phyloP scores from a whole-genome alignment of 1,140 invertebrate genomes.

The Drosophila lini region DNA sequence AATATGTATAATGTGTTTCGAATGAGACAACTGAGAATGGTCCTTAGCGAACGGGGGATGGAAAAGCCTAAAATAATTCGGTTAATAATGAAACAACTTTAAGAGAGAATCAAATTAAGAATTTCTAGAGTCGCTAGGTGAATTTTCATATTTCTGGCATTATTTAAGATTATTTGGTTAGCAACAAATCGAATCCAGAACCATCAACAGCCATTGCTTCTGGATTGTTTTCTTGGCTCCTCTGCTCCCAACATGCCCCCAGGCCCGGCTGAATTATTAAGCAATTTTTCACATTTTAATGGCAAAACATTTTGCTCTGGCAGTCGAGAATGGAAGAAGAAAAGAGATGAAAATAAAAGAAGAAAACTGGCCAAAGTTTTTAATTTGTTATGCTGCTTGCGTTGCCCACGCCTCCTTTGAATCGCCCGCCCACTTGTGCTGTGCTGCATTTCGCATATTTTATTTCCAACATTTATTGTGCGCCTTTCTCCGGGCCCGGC shows the following conservation, averaged over 20 bases:
- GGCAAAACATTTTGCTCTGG: conserved; percentile 73
- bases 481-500: conserved; percentile 47
- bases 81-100: not conserved
- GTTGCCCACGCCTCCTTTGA: conserved; percentile 4
- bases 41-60: not conserved
- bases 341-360: conserved; percentile 19
- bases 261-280: conserved; percentile 65
- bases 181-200: conserved; percentile 28
- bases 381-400: conserved; percentile 76
- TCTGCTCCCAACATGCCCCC: conserved; percentile 48
- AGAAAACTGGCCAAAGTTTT: conserved; percentile 67
- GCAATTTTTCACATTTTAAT: conserved; percentile 82
- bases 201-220: conserved; percentile 18
- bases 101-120: not conserved
- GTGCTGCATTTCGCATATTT: conserved; percentile 56
- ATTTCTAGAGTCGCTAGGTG: too few species aligned
- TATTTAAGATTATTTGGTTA: conserved; percentile 20
- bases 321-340: conserved; percentile 12
- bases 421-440: conserved; percentile 1
- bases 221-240: conserved; percentile 32
- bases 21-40: conserved; percentile 7
- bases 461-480: conserved; percentile 69
- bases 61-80: not conserved
- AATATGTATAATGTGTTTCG: conserved; percentile 51
- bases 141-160: not conserved